Conservation (phyloP, 2,888 invertebrate genomes). For the Drosophila imparisetae region DNA sequence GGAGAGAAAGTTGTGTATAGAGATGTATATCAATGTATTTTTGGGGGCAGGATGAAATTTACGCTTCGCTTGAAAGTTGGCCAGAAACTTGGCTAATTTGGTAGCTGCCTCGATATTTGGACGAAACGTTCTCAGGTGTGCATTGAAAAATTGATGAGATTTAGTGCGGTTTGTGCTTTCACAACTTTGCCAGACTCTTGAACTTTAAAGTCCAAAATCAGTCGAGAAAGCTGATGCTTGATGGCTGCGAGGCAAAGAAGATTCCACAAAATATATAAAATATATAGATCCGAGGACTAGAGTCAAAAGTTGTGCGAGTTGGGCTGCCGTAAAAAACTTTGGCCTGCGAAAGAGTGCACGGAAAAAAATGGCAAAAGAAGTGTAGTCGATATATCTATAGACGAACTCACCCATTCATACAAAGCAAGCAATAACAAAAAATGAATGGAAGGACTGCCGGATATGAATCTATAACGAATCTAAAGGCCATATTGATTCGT, state of each 20-base stretch:
- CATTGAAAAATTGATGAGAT: constrained; percentile 75
- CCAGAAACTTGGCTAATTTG: constrained; percentile 73
- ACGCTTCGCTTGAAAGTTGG: constrained; percentile 58
- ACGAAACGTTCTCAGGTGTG: constrained; percentile 55
- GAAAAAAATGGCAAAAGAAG: constrained; percentile 22
- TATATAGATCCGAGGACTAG: constrained; percentile 32
- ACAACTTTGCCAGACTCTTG: constrained; percentile 52
- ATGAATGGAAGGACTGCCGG: constrained; percentile 23
- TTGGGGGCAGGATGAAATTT: constrained; percentile 49
- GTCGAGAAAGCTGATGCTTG: constrained; percentile 12
- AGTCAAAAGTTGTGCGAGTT: constrained; percentile 17
- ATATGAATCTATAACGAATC: constrained; percentile 72
- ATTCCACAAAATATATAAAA: constrained; percentile 35
- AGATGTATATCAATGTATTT: constrained; percentile 63
- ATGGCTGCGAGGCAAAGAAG: not conserved
- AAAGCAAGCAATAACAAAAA: constrained; percentile 2
- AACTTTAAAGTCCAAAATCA: constrained; percentile 59
- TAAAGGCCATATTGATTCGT: constrained; percentile 59
- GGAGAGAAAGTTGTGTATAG: constrained; percentile 2
- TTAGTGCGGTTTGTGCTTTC: constrained; percentile 47
- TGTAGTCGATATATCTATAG: constrained; percentile 9
- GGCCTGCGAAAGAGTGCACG: constrained; percentile 15
- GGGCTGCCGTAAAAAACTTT: constrained; percentile 34
- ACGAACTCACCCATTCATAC: constrained; percentile 43
- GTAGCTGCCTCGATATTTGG: constrained; percentile 29